Base-by-base conservation (phyloP, 30 jellyfish, hydroid and myxozoan species). In the Chironex yamaguchii region DNA sequence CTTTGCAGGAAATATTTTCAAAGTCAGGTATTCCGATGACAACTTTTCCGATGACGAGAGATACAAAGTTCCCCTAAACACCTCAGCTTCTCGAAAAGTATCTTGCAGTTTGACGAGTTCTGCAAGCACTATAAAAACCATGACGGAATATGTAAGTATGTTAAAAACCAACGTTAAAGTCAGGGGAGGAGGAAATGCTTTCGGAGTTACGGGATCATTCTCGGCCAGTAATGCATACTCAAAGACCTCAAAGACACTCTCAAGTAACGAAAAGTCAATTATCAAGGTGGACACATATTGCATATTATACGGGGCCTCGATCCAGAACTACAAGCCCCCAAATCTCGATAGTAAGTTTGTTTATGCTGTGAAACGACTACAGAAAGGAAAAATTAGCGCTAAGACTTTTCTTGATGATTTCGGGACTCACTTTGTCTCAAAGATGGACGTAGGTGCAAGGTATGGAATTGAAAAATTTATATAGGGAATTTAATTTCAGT, bases 381-480 rank as follows among this genome's bases (percentile, higher is more conserved):
- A 25, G 35, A 30, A 36, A 31, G 51, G 67, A 13, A 29, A 34
- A 32, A n/a, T n/a, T n/a, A 67, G 67, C 75, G 65, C 36, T 66
- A 50, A 54, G 17, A 34, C 32, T 29, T 81, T 81, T 49, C 27
- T 81, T 63, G 71, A 81, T 76, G 64, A 73, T 34, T 81, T 81
- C 31, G 91, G 91, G 11, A 81, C 91, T 23, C 91, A 81, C 30
- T 81, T 81, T 54, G 29, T 81, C 36, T 70, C 50, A 4, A 24
- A n/a, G 4, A 48, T 81, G 29, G 69, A 63, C 22, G 67, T 81
- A 84, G 91, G 91, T 34, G 91, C 91, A 23, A 81, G 91, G 91
- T 81, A n/a, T n/a, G n/a, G n/a, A n/a, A n/a, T n/a, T n/a, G n/a
- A n/a, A n/a, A n/a, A n/a, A n/a, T n/a, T n/a, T n/a, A n/a, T n/a